Evolutionary conservation across 2,888 invertebrate species (phyloP), one percentile per base, ranked within the genome.

Genomic region (Camptogramma bilineatum): DNA sequence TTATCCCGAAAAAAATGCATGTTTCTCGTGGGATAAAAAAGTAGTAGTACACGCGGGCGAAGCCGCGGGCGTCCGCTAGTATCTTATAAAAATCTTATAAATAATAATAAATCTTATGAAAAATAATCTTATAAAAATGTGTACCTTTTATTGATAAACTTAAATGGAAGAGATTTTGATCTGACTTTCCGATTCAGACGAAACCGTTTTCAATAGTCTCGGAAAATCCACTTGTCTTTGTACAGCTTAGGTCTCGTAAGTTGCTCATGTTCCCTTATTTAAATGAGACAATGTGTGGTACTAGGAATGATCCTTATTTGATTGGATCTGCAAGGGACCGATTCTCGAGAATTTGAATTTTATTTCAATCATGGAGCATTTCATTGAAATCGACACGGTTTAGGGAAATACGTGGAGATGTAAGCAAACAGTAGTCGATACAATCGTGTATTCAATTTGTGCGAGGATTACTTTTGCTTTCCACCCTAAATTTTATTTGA

Each of bases 371-470:
- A 78, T 80, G 77, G 73, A 74, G 77, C 79, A 78, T 85, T 83
- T 82, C 81, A 84, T 81, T 87, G 83, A 83, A 86, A 87, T 82
- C 80, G 84, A 83, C 79, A 82, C 79, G 84, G 80, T 85, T 87
- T 82, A 81, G 81, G 83, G 78, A 81, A 82, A 81, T 78, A 57
- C 57, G 78, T 82, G 78, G 76, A 80, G 81, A 83, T 80, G 80
- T 81, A 83, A 86, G 85, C 82, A 82, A 84, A 81, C 79, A 78
- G 79, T 78, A 84, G 82, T 80, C 78, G 82, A 82, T 80, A 80
- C 80, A 86, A 86, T 87, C 86, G 82, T 83, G 88, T 88, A 88
- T 89, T 87, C 89, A 86, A 88, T 88, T 88, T 87, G 85, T 83
- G 78, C 78, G 74, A 70, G 85, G 87, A 87, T 88, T 87, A 87